Base-by-base conservation (phyloP, 2,113 vertebrate genomes). In the Perca flavescens region DNA sequence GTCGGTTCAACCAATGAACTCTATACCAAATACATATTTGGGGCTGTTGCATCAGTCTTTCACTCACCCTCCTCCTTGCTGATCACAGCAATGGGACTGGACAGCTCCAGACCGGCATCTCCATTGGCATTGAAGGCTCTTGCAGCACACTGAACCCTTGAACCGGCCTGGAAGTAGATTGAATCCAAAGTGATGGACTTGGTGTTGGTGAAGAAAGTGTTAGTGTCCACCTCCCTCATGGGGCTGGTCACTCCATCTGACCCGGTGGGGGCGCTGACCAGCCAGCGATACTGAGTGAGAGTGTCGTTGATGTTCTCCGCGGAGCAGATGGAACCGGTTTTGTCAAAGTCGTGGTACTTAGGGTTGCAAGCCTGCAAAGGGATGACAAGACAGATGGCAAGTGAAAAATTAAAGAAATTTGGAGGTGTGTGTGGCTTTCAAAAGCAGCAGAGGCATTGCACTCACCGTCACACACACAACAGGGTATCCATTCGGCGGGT, bases 191-290 rank as follows among this genome's bases (percentile, higher is more conserved):
- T 94, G 88, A 97, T 94, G 74, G 93, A 95, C 88, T 96, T 97
- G 80, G 95, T 96, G 91, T 94, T 95, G 85, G 95, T 97, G 88
- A 97, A 97, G 93, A 96, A 97, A 16, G 95, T 96, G 82, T 96
- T 95, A 2, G 94, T 94, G 87, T 97, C 95, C 85, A 96, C 95
- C 91, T 97, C 96, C 63, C 93, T 95, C 96, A 96, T 95, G 6
- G 95, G 96, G 72, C 95, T 96, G 87, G 97, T 97, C 60, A 97
- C 96, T 25, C 96, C 94, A 11, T 97, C 95, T 0, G 91, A 91
- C 54, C 94, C 95, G 0, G 95, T 95, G 9, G 96, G 96, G 74
- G 95, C 96, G 43, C 96, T 95, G 62, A 96, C 88, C 53, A 97
- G 80, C 96, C 96, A 97, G 87, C 94, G 94, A 88, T 96, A 96